Conservation (phyloP, 2,797 vertebrate genomes). For the Simalia tracyae region DNA sequence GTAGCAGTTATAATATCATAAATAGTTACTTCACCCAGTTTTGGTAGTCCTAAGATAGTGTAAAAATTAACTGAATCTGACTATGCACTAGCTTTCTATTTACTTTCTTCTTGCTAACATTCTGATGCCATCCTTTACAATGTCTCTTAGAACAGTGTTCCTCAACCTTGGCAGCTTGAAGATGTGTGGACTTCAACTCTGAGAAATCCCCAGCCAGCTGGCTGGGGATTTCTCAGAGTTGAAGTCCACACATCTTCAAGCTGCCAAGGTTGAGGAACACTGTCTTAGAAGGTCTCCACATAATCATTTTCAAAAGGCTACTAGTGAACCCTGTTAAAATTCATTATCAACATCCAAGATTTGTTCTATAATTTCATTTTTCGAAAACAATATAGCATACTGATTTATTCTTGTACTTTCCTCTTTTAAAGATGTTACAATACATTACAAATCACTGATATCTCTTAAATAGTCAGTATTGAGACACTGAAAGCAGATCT, state of each 20-base stretch:
- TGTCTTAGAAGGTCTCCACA: not conserved
- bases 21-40: not conserved
- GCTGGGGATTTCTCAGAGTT: too few relatives aligned
- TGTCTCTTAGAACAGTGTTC: not conserved
- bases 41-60: not conserved
- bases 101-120: conserved; percentile 8
- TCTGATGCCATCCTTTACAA: not conserved
- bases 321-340: conserved; percentile 22
- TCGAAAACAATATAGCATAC: conserved; percentile 14
- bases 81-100: not conserved
- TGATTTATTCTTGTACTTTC: conserved; percentile 14
- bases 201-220: too few relatives aligned
- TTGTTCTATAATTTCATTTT: conserved; percentile 26
- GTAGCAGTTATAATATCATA: not conserved
- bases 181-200: too few relatives aligned
- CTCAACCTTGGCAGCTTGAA: too few relatives aligned
- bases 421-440: not conserved
- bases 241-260: too few relatives aligned
- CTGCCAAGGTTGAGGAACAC: too few relatives aligned
- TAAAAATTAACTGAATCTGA: not conserved
- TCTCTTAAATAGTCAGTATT: conserved; percentile 8
- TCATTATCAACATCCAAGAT: conserved; percentile 20
- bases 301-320: conserved; percentile 2
- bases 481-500: not conserved
- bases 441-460: conserved; percentile 18